Evolutionary conservation across 2,888 invertebrate genomes (phyloP).

Genomic region (Dichetophora obliterata): DNA sequence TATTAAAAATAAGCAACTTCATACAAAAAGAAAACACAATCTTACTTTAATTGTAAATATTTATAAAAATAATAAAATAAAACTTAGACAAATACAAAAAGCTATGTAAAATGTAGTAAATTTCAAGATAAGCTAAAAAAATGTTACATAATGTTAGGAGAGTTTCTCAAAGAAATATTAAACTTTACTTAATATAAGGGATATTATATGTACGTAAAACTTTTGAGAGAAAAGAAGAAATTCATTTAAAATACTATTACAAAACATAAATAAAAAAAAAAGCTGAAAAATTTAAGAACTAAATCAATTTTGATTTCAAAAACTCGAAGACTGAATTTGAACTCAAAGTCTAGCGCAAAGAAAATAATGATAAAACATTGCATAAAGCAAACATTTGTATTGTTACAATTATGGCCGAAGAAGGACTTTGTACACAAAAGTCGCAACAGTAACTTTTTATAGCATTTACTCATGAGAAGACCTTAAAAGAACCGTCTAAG

Average conservation of each 20-base stretch:
- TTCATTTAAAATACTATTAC: slow-evolving; percentile 6
- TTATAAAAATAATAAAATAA: slow-evolving; percentile 16
- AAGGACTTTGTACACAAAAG: background rate
- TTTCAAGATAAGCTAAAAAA: slow-evolving; percentile 11
- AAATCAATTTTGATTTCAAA: slow-evolving; percentile 41
- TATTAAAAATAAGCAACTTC: no score
- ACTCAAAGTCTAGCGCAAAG: slow-evolving; percentile 48
- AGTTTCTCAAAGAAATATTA: background rate
- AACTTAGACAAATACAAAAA: slow-evolving; percentile 36
- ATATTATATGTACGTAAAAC: background rate
- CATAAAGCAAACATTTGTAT: background rate
- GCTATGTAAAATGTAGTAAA: slow-evolving; percentile 14
- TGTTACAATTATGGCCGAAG: background rate
- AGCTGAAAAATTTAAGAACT: slow-evolving; percentile 29
- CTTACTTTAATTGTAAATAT: background rate
- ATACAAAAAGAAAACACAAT: no score
- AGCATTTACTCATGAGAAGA: background rate
- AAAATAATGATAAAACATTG: background rate
- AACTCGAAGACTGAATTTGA: slow-evolving; percentile 50
- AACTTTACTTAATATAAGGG: background rate
- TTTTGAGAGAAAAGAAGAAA: background rate
- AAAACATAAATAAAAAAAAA: slow-evolving; percentile 7
- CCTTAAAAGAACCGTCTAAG: slow-evolving; percentile 16
- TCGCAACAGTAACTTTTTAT: background rate
- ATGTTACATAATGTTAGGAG: background rate